Evolutionary conservation across 1,140 invertebrate species (phyloP).

Genomic region (Calosoma granatense): DNA sequence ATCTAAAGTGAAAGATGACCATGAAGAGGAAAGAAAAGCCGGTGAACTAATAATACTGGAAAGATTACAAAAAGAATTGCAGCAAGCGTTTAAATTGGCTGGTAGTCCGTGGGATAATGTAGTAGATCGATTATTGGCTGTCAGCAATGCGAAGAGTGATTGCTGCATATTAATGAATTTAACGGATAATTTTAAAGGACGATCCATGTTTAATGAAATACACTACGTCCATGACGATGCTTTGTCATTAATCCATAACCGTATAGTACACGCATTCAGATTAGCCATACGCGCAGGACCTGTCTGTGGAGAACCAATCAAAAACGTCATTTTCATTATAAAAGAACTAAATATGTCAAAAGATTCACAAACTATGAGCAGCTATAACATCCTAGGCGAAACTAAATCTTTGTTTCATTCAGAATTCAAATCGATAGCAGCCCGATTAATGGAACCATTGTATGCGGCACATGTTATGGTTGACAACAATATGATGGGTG

Average conservation of each 20-base stretch:
- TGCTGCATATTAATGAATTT: not conserved
- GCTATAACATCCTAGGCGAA: too few species aligned
- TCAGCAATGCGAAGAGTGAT: not conserved
- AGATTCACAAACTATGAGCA: too few species aligned
- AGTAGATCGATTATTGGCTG: not conserved
- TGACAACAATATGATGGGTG: slow-evolving; percentile 86
- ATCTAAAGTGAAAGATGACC: not conserved
- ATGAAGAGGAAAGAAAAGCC: not conserved
- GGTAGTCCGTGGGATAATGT: not conserved
- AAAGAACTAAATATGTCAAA: too few species aligned
- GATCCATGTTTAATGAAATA: not conserved
- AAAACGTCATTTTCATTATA: slow-evolving; percentile 28
- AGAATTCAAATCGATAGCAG: too few species aligned
- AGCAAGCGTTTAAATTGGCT: not conserved
- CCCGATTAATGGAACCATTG: slow-evolving; percentile 92
- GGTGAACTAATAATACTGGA: not conserved
- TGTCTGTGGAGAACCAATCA: slow-evolving; percentile 30
- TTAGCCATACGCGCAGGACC: slow-evolving; percentile 28
- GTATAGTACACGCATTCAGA: slow-evolving; percentile 28
- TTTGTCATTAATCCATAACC: slow-evolving; percentile 16
- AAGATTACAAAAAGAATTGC: not conserved
- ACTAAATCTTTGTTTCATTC: too few species aligned
- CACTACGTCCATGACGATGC: not conserved
- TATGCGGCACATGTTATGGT: slow-evolving; percentile 90
- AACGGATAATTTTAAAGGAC: not conserved